Percentiles rank a stretch among this genome's conserved stretches.
These are phyloP conservation scores for Pandemis corylana DNA, from an alignment of 2,888 invertebrate genomes.

Conservation along the genomic window DNA sequence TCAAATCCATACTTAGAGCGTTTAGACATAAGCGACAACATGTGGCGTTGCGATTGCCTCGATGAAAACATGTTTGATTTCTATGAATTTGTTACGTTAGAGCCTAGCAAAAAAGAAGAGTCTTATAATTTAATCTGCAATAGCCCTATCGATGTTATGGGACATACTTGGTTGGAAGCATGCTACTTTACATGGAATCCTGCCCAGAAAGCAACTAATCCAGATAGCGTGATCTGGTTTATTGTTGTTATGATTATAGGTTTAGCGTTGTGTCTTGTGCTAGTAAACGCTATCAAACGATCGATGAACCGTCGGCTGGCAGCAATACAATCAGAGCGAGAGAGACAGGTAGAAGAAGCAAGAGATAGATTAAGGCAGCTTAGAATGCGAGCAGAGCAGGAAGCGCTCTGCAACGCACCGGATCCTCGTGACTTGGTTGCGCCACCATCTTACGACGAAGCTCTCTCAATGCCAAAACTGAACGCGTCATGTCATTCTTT, in stretches of 20 bases:
- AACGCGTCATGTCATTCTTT: slow-evolving; percentile 86
- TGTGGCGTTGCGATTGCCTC: slow-evolving; percentile 91
- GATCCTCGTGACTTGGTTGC: slow-evolving; percentile 88
- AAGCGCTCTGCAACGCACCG: slow-evolving; percentile 86
- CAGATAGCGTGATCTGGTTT: slow-evolving; percentile 85
- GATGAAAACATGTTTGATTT: slow-evolving; percentile 85
- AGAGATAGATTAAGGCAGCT: slow-evolving; percentile 83
- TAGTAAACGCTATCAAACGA: slow-evolving; percentile 82
- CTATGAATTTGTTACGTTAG: slow-evolving; percentile 85
- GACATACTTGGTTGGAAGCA: slow-evolving; percentile 88
- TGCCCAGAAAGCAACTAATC: slow-evolving; percentile 62
- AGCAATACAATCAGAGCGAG: slow-evolving; percentile 79
- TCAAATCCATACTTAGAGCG: slow-evolving; percentile 84
- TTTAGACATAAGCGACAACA: slow-evolving; percentile 88
- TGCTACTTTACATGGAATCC: slow-evolving; percentile 87
- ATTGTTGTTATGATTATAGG: slow-evolving; percentile 83
- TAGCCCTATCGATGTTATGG: slow-evolving; percentile 86
- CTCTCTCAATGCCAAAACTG: slow-evolving; percentile 89
- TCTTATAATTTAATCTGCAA: slow-evolving; percentile 86
- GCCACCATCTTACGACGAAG: slow-evolving; percentile 91
- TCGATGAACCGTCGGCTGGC: slow-evolving; percentile 83
- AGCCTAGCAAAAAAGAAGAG: slow-evolving; percentile 82
- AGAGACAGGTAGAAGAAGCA: slow-evolving; percentile 84
- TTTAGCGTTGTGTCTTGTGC: slow-evolving; percentile 81
- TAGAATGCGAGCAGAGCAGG: slow-evolving; percentile 81